phyloP scores from a whole-genome alignment of 2,888 invertebrate species.

The Exephanes ischioxanthus region DNA sequence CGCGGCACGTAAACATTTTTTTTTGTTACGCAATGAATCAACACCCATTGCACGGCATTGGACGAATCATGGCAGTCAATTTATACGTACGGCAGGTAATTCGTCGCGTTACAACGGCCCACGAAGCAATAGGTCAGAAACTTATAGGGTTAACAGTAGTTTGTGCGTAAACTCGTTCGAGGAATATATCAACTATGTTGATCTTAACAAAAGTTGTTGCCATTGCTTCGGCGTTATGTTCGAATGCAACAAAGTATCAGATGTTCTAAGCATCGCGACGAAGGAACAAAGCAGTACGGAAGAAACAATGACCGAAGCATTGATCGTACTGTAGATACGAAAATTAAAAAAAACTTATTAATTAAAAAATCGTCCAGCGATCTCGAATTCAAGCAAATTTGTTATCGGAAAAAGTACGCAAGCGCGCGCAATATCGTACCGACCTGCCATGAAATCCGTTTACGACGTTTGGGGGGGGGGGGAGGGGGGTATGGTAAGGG shows the following conservation, averaged over 20 bases:
- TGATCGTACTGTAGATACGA: neutral
- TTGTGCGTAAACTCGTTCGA: neutral
- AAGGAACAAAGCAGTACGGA: neutral
- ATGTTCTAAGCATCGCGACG: neutral
- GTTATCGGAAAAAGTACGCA: neutral
- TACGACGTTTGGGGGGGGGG: neutral
- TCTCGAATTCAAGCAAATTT: neutral
- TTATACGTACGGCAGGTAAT: conserved; percentile 4
- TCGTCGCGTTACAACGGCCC: neutral
- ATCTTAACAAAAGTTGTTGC: neutral
- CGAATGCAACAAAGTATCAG: neutral
- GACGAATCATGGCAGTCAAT: neutral
- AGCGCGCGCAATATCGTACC: neutral
- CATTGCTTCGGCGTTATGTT: neutral
- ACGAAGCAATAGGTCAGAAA: neutral
- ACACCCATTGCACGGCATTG: neutral
- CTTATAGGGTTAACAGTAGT: neutral
- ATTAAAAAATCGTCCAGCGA: neutral
- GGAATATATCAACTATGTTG: neutral
- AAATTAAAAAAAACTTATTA: neutral
- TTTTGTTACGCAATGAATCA: neutral
- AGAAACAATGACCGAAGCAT: neutral
- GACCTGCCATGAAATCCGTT: neutral
- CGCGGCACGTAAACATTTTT: neutral
- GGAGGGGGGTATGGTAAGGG: too few species aligned